Evolutionary conservation across 2,113 vertebrate genomes (phyloP).

Genomic region (Myotis lucifugus): DNA sequence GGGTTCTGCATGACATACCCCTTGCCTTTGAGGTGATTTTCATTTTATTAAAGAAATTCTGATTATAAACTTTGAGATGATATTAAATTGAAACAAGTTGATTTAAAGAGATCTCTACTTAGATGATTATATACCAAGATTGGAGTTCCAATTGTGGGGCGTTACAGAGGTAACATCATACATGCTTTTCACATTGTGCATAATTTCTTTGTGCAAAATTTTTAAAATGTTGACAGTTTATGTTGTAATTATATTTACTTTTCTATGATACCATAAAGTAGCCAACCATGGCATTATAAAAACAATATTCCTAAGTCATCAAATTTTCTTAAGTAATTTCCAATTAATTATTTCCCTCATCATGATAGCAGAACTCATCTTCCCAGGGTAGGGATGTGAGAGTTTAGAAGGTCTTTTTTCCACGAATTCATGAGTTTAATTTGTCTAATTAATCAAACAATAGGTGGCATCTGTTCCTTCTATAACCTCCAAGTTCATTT

Average conservation of each 20-base stretch:
- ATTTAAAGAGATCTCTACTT: constrained; percentile 74
- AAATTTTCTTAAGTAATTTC: constrained; percentile 6
- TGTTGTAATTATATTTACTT: constrained; percentile 77
- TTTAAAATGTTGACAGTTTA: constrained; percentile 29
- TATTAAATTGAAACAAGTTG: constrained; percentile 78
- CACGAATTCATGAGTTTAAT: constrained; percentile 33
- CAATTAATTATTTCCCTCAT: not conserved
- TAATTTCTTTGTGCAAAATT: constrained; percentile 49
- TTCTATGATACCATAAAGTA: constrained; percentile 58
- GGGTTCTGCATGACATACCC: constrained; percentile 41
- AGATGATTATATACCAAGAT: constrained; percentile 6
- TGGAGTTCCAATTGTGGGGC: constrained; percentile 58
- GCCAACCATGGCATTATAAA: constrained; percentile 73
- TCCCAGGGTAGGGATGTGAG: not conserved
- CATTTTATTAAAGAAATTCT: constrained; percentile 80
- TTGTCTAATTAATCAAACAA: constrained; percentile 64
- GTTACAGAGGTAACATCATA: constrained; percentile 62
- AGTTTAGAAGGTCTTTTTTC: not conserved
- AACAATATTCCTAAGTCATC: constrained; percentile 75
- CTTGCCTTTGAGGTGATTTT: constrained; percentile 75
- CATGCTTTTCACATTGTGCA: constrained; percentile 60
- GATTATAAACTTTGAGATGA: constrained; percentile 73
- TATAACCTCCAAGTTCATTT: constrained; percentile 3
- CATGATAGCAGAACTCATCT: not conserved
- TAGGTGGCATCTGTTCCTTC: constrained; percentile 4